phyloP scores from a whole-genome alignment of 2,113 vertebrate genomes.

The Hucho hucho region DNA sequence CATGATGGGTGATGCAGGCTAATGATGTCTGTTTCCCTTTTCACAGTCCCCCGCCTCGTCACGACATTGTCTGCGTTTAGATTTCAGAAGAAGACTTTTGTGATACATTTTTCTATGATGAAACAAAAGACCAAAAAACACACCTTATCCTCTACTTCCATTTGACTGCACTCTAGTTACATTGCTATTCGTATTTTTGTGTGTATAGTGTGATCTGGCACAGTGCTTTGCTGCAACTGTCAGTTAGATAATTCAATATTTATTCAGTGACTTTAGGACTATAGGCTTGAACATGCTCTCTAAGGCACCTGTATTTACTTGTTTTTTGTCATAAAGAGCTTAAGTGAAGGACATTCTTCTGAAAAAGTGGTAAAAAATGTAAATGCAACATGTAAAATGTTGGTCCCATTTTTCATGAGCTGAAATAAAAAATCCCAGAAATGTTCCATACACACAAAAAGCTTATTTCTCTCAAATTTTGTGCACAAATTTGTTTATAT shows the following conservation, averaged over 20 bases:
- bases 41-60: slow-evolving; percentile 54
- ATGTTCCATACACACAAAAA: too few species aligned
- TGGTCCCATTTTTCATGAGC: too few species aligned
- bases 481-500: too few species aligned
- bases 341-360: too few species aligned
- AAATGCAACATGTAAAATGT: too few species aligned
- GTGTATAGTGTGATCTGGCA: not conserved
- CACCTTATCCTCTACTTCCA: too few species aligned
- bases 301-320: too few species aligned
- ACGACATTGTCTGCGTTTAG: not conserved
- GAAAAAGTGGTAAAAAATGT: too few species aligned
- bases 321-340: too few species aligned
- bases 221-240: not conserved
- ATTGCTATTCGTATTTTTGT: not conserved
- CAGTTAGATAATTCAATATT: not conserved
- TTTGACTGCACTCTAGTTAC: not conserved
- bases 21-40: slow-evolving; percentile 55
- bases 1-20: slow-evolving; percentile 65
- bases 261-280: not conserved
- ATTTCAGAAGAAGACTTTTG: not conserved
- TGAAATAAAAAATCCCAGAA: too few species aligned
- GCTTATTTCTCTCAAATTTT: too few species aligned
- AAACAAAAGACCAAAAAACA: not conserved
- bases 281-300: too few species aligned
- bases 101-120: not conserved